Conservation (phyloP, 1,140 invertebrate genomes). For the Microplitis mediator region DNA sequence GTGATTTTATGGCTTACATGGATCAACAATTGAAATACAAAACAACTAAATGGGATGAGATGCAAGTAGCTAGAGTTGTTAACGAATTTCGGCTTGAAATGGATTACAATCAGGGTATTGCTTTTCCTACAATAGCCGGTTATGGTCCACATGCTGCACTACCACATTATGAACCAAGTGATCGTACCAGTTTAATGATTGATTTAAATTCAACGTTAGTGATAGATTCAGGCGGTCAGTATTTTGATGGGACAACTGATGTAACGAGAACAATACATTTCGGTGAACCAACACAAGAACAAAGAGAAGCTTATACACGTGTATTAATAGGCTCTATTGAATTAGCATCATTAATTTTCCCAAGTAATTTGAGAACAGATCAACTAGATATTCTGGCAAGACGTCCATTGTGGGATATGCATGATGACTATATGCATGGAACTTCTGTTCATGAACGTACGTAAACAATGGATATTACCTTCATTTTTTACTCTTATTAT, state of each 20-base stretch:
- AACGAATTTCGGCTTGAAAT: slow-evolving; percentile 74
- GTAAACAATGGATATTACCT: slow-evolving; percentile 32
- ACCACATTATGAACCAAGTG: slow-evolving; percentile 86
- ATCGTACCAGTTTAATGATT: slow-evolving; percentile 75
- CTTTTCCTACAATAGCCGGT: slow-evolving; percentile 88
- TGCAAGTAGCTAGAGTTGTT: slow-evolving; percentile 70
- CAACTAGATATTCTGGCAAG: slow-evolving; percentile 79
- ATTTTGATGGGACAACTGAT: slow-evolving; percentile 90
- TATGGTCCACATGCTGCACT: slow-evolving; percentile 88
- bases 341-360: slow-evolving; percentile 72
- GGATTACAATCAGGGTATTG: slow-evolving; percentile 70
- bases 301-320: slow-evolving; percentile 84
- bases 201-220: slow-evolving; percentile 71
- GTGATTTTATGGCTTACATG: slow-evolving; percentile 87
- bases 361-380: slow-evolving; percentile 68
- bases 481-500: neutral
- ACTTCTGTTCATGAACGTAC: slow-evolving; percentile 86
- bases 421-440: slow-evolving; percentile 83
- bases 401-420: slow-evolving; percentile 78
- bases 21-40: slow-evolving; percentile 67
- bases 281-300: slow-evolving; percentile 75
- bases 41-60: slow-evolving; percentile 69
- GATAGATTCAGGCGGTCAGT: slow-evolving; percentile 77
- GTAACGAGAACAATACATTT: slow-evolving; percentile 91
- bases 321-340: slow-evolving; percentile 88